phyloP scores from a whole-genome alignment of 2,888 invertebrate species.

The Plagodis dolabraria region DNA sequence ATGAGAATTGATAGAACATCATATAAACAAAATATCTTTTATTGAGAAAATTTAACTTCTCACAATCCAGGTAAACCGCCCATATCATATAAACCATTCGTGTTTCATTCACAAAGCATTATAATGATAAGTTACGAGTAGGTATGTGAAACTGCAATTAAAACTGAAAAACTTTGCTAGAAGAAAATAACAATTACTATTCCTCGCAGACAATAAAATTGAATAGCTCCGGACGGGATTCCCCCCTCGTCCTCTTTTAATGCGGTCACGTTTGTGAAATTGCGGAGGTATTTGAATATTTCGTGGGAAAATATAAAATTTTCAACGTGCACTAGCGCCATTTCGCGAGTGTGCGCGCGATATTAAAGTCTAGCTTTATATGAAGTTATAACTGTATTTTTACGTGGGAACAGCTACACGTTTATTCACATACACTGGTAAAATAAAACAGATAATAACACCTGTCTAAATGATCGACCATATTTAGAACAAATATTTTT shows the following conservation, averaged over 20 bases:
- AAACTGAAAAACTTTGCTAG: constrained; percentile 8
- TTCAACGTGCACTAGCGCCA: constrained; percentile 28
- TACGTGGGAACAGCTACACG: too few species aligned
- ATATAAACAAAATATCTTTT: too few species aligned
- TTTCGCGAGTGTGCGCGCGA: constrained; percentile 10
- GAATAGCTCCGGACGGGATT: constrained; percentile 30
- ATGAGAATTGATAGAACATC: too few species aligned
- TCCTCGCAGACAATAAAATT: constrained; percentile 35
- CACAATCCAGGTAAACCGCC: too few species aligned
- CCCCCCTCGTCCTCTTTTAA: constrained; percentile 30
- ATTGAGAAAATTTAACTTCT: too few species aligned
- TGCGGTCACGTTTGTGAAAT: constrained; percentile 41
- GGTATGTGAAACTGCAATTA: not conserved
- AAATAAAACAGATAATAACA: too few species aligned
- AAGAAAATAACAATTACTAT: constrained; percentile 20
- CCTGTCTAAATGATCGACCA: too few species aligned
- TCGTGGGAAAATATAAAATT: constrained; percentile 43
- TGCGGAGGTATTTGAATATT: constrained; percentile 49
- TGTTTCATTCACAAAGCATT: too few species aligned
- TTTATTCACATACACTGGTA: too few species aligned
- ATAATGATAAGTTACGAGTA: too few species aligned
- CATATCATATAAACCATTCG: too few species aligned
- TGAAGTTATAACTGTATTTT: constrained; percentile 18
- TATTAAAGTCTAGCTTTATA: constrained; percentile 27
- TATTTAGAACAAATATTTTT: too few species aligned